Evolutionary conservation across 2,888 invertebrate genomes (phyloP), one percentile per base, ranked within the genome.

Genomic region (Pandemis cinnamomeana): DNA sequence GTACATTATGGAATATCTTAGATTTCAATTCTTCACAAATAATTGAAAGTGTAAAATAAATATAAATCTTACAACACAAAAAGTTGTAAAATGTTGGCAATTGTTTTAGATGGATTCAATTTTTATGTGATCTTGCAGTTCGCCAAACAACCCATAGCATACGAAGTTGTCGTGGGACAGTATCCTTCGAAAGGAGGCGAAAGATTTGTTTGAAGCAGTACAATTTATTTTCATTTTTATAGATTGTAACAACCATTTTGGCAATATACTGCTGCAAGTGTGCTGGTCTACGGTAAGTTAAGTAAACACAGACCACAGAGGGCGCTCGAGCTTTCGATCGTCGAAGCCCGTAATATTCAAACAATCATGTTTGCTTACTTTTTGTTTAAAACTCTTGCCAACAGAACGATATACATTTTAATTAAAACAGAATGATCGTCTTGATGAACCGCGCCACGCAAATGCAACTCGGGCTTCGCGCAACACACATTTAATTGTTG

Each of bases 321-420:
- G n/a, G 42, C 15, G 61, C 61, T 36, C 36, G 42, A 5, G 62
- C 10, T 15, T 44, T 44, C 42, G 42, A 42, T 15, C 42, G 42
- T 42, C 53, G 53, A 55, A 55, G 44, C 42, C 62, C 5, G 10
- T 20, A 62, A 41, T 5, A 42, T 62, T 62, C 10, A 44, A 62
- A 62, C 15, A 42, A 5, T 62, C 15, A 55, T 55, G 20, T 20
- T 20, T 55, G 8, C 53, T 55, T 10, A 55, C 20, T 55, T 20
- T 55, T 55, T 55, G 8, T 55, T 55, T 55, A 55, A 20, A 20
- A 55, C 20, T 55, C 55, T 55, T 55, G 2, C 55, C 55, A 55
- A 20, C 55, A 55, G 20, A 55, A 55, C 10, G 7, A 20, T 20
- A 20, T 55, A 55, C 20, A 20, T 20, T 55, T 55, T 20, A 55